Percentiles rank a stretch among this genome's conserved stretches.
These are phyloP conservation scores for Myanophis thanlyinensis DNA, from an alignment of 2,113 vertebrate species.

Conservation along the genomic window DNA sequence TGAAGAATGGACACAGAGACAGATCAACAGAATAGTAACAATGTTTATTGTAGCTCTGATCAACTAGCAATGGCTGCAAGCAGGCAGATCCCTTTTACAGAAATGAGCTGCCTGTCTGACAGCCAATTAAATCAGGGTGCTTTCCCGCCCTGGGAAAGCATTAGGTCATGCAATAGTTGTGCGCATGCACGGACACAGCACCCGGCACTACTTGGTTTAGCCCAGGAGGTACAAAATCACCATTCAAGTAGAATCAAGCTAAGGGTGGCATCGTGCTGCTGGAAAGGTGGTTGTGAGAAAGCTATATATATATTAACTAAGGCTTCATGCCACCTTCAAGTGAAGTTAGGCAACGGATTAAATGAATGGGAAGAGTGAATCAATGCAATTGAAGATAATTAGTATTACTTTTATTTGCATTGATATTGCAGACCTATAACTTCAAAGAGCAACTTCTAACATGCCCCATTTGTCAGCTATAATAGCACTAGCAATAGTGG, in stretches of 20 bases:
- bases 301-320: not conserved
- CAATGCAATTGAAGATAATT: not conserved
- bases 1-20: too few relatives aligned
- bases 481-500: too few relatives aligned
- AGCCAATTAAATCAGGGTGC: too few relatives aligned
- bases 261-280: not conserved
- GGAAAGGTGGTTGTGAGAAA: not conserved
- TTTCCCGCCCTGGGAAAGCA: too few relatives aligned
- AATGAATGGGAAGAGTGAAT: not conserved
- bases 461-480: not conserved
- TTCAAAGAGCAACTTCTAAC: not conserved
- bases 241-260: not conserved
- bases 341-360: not conserved
- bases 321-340: not conserved
- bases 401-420: not conserved
- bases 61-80: too few relatives aligned
- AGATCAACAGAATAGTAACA: too few relatives aligned
- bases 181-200: too few relatives aligned
- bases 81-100: too few relatives aligned
- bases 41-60: too few relatives aligned
- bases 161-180: too few relatives aligned
- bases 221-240: not conserved
- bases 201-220: not conserved
- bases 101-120: too few relatives aligned
- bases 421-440: not conserved